phyloP scores from a whole-genome alignment of 2,888 invertebrate genomes.

The Ptilodon capucinus region DNA sequence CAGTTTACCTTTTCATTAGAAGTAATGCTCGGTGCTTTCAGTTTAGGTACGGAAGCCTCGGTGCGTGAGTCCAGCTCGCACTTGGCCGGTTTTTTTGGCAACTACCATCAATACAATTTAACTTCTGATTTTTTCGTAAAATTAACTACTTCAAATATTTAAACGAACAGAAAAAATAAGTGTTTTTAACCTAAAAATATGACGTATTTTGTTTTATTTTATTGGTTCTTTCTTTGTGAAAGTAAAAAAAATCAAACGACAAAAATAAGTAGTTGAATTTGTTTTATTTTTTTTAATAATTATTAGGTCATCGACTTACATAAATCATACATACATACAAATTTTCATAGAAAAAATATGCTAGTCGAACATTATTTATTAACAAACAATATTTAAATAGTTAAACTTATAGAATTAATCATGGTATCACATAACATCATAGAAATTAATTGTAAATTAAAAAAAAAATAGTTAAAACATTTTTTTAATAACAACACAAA shows the following conservation, averaged over 20 bases:
- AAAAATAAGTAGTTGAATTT: background rate
- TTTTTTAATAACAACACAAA: slow-evolving; percentile 7
- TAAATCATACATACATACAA: slow-evolving; percentile 39
- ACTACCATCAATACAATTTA: too few species aligned
- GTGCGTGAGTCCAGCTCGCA: too few species aligned
- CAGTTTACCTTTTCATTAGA: too few species aligned
- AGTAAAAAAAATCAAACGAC: background rate
- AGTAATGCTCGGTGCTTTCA: too few species aligned
- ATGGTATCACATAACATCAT: slow-evolving; percentile 25
- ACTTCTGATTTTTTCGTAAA: too few species aligned
- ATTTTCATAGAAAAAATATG: slow-evolving; percentile 43
- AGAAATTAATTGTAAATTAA: slow-evolving; percentile 20
- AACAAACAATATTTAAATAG: slow-evolving; percentile 16
- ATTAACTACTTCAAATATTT: too few species aligned
- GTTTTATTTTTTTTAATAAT: slow-evolving; percentile 25
- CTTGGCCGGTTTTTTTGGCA: too few species aligned
- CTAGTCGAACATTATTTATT: slow-evolving; percentile 26
- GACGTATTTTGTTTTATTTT: too few species aligned
- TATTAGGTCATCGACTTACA: slow-evolving; percentile 35
- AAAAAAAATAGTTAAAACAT: slow-evolving; percentile 5
- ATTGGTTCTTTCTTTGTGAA: too few species aligned
- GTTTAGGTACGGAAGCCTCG: too few species aligned
- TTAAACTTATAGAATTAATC: slow-evolving; percentile 11
- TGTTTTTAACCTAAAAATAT: too few species aligned
- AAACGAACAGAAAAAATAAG: too few species aligned